Percentiles rank a stretch among this genome's conserved stretches.
Evolutionary conservation across 1,140 invertebrate species (phyloP).

Genomic region (Papilio polyxenes): DNA sequence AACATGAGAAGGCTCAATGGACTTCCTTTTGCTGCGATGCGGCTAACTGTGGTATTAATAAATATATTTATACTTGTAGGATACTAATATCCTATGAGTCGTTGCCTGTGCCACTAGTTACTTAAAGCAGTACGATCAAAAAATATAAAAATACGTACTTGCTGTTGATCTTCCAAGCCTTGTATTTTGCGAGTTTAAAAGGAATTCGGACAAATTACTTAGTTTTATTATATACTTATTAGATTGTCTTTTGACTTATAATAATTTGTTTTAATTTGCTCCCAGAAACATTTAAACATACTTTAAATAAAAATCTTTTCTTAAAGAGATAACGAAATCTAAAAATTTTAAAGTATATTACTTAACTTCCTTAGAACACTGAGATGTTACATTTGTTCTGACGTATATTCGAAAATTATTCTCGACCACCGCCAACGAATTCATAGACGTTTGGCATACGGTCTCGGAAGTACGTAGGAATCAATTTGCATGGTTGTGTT

Average conservation of each 20-base stretch:
- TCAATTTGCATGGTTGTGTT: slow-evolving; percentile 34
- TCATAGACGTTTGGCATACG: slow-evolving; percentile 38
- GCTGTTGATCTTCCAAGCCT: neutral
- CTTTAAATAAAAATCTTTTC: too few species aligned
- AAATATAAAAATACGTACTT: neutral
- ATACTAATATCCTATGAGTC: neutral
- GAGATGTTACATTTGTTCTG: slow-evolving; percentile 29
- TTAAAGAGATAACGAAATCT: too few species aligned
- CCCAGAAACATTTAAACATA: too few species aligned
- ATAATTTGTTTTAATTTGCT: too few species aligned
- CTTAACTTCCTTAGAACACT: neutral
- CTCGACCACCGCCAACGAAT: slow-evolving; percentile 34
- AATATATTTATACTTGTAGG: neutral
- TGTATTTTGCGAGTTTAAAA: neutral
- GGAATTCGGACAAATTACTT: too few species aligned
- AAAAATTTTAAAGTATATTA: neutral
- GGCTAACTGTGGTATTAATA: slow-evolving; percentile 25
- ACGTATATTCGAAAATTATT: slow-evolving; percentile 37
- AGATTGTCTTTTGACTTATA: neutral
- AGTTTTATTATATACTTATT: neutral
- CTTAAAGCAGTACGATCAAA: too few species aligned
- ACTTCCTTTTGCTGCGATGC: slow-evolving; percentile 11
- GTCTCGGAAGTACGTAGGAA: slow-evolving; percentile 19
- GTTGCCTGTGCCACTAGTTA: neutral
- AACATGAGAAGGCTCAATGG: slow-evolving; percentile 28